Evolutionary conservation across 2,113 vertebrate genomes (phyloP).

Genomic region (Sterrhoptilus dennistouni): DNA sequence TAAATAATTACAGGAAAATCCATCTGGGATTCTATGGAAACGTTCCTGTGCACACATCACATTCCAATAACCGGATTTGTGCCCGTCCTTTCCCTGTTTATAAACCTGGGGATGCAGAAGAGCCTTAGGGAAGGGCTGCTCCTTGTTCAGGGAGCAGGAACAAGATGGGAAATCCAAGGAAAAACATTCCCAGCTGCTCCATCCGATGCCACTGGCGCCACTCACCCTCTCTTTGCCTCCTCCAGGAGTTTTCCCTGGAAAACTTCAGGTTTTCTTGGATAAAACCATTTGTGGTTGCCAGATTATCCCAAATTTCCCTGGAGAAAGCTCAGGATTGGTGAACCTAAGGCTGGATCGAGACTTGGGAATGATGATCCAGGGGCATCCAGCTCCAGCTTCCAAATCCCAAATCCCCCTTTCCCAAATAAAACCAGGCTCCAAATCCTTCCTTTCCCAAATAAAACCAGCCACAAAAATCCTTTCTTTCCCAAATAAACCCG

Average conservation of each 20-base stretch:
- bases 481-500: fast-evolving
- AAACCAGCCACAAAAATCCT: background rate
- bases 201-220: fast-evolving
- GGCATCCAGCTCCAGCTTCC: no score
- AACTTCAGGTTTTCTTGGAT: background rate
- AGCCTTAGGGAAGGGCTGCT: background rate
- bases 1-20: background rate
- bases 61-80: fast-evolving
- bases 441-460: background rate
- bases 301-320: background rate
- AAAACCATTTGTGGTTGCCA: background rate
- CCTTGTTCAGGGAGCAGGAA: background rate
- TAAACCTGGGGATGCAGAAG: background rate
- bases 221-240: background rate
- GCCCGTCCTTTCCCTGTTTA: background rate
- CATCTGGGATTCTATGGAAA: background rate
- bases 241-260: background rate
- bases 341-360: background rate
- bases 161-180: background rate
- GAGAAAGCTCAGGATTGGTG: background rate
- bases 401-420: background rate
- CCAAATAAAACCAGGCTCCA: fast-evolving
- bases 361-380: background rate
- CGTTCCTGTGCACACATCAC: fast-evolving
- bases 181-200: background rate